phyloP scores from a whole-genome alignment of 2,888 invertebrate genomes.

The Tricholauxania praeusta region DNA sequence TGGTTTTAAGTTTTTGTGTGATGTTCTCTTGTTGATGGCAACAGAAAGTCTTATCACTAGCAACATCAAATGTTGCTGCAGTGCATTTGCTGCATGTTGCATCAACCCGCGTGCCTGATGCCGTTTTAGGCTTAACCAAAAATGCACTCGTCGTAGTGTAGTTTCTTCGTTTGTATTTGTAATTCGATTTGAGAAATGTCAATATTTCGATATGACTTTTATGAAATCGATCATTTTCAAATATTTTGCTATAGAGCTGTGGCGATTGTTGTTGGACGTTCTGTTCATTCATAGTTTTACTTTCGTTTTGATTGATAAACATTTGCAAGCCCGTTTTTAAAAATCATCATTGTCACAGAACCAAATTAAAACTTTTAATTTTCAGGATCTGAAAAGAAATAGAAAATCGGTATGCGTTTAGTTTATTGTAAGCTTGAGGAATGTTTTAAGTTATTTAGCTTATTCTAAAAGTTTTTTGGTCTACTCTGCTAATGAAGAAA shows the following conservation, averaged over 20 bases:
- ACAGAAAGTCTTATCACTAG: conserved; percentile 2
- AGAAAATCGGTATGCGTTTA: no score
- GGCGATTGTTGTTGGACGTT: neutral
- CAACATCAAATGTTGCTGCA: neutral
- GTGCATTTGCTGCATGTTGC: no score
- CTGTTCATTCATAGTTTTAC: neutral
- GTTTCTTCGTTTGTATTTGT: conserved; percentile 67
- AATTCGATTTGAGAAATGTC: conserved; percentile 66
- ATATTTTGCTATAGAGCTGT: neutral
- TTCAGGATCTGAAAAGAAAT: no score
- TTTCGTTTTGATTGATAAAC: neutral
- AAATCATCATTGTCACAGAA: no score
- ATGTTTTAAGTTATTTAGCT: no score
- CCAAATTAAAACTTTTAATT: no score
- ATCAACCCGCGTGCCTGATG: no score
- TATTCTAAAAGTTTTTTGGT: no score
- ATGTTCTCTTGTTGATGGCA: conserved; percentile 2
- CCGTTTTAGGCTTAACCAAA: conserved; percentile 27
- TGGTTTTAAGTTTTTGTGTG: conserved; percentile 6
- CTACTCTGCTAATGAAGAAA: no score
- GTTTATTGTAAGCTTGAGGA: no score
- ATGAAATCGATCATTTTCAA: conserved; percentile 13
- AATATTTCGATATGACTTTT: conserved; percentile 52
- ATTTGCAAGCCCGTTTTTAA: no score
- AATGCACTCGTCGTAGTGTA: conserved; percentile 22